phyloP scores from a whole-genome alignment of 2,113 vertebrate species.

The Rhynchomys soricoides region DNA sequence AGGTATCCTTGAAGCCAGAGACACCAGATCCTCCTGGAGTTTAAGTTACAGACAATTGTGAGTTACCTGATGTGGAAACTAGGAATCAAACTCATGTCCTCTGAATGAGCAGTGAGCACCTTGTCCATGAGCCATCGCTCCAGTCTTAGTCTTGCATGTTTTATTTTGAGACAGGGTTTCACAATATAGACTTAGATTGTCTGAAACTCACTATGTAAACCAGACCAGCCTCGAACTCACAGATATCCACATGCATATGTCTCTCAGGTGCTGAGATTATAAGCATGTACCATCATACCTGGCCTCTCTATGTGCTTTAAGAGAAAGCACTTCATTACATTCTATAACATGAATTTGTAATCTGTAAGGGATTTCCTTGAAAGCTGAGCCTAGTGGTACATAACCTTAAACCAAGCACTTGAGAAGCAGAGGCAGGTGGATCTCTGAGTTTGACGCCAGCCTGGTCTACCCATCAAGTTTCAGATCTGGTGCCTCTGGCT shows the following conservation, averaged over 20 bases:
- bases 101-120: background rate
- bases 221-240: background rate
- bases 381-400: background rate
- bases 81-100: background rate
- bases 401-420: background rate
- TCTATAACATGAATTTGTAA: background rate
- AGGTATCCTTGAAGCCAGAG: background rate
- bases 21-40: background rate
- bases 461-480: background rate
- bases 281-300: background rate
- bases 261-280: background rate
- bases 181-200: background rate
- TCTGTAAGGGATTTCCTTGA: background rate
- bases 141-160: no score
- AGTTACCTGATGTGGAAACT: background rate
- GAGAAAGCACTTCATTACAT: constrained; percentile 9
- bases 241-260: background rate
- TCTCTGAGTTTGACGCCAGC: background rate
- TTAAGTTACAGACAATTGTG: background rate
- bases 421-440: background rate
- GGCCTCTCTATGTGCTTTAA: background rate
- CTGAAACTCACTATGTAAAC: background rate
- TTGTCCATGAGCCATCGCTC: background rate
- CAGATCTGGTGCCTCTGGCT: no score
- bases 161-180: background rate